Base-by-base conservation (phyloP, 2,113 vertebrate species). In the Sinocyclocheilus grahami region DNA sequence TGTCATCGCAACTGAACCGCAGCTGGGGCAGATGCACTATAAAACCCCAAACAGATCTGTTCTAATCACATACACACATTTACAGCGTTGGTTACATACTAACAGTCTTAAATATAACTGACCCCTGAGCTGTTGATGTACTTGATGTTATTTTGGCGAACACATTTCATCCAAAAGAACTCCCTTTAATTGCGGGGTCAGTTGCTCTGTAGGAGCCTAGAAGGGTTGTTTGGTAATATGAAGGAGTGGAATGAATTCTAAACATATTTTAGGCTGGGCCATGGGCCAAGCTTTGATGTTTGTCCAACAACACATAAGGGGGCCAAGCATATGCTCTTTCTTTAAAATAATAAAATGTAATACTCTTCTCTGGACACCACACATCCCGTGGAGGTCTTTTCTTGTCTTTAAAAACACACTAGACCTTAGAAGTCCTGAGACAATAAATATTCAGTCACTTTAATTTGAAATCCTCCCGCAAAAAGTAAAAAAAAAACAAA, bases 281-380 rank as follows among this genome's bases (percentile, higher is more conserved):
- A 60, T 82, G 86, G 89, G 69, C 62, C 88, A 90, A 88, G 88
- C 89, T 92, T 90, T 94, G 91, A 93, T 91, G 92, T 92, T 84
- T 81, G 89, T 92, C 90, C 89, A 91, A 83, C 78, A 86, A 76
- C 86, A 90, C 90, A 90, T 89, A 87, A 65, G 91, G 62, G 92
- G 89, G 91, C 82, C 80, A 39, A 75, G 82, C 91, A 84, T 83
- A 87, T 88, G 84, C 82, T 85, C 77, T 81, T 89, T 63, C 86
- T 90, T 84, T 89, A 89, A 92, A 87, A 92, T 89, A 91, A 78
- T 85, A n/a, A 86, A 88, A 78, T 76, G 58, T 46, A 22, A 78
- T 79, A n/a, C n/a, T 72, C 90, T 77, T 39, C 81, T 78, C 87
- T 89, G 77, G 85, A 90, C 85, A 85, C 79, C 84, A 89, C 77